Evolutionary conservation across 1,140 invertebrate genomes (phyloP).

Genomic region (Subanguina moxae): DNA sequence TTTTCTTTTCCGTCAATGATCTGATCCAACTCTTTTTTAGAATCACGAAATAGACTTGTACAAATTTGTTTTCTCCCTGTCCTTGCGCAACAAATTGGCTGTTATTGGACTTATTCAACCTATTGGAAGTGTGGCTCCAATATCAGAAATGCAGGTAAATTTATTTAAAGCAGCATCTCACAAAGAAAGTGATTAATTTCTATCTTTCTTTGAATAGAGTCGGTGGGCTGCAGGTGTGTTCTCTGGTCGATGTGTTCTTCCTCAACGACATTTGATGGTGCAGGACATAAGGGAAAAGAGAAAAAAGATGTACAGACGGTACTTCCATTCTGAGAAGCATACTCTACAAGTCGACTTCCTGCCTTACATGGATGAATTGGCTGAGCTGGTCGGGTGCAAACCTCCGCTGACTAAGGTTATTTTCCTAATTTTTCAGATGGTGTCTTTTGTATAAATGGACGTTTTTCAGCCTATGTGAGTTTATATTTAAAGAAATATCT

Average conservation of each 20-base stretch:
- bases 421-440: no score
- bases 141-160: constrained; percentile 63
- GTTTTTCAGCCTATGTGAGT: no score
- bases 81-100: constrained; percentile 59
- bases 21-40: no score
- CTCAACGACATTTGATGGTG: constrained; percentile 54
- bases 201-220: constrained; percentile 33
- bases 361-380: constrained; percentile 62
- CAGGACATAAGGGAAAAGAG: constrained; percentile 59
- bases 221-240: constrained; percentile 51
- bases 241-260: constrained; percentile 39
- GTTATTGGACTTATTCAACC: constrained; percentile 65
- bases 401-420: constrained; percentile 52
- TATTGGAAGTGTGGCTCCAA: constrained; percentile 63
- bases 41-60: constrained; percentile 63
- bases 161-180: no score
- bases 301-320: constrained; percentile 33
- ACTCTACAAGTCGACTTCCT: constrained; percentile 60
- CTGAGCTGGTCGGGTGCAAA: constrained; percentile 60
- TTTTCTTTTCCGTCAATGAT: no score
- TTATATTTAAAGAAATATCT: no score
- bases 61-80: constrained; percentile 61
- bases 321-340: constrained; percentile 41
- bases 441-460: no score
- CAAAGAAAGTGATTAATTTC: no score